A percentile compares a stretch with the other conserved stretches of the same genome.
Evolutionary conservation across 1,140 invertebrate genomes (phyloP).

Genomic region (Drosophila rhopaloa): DNA sequence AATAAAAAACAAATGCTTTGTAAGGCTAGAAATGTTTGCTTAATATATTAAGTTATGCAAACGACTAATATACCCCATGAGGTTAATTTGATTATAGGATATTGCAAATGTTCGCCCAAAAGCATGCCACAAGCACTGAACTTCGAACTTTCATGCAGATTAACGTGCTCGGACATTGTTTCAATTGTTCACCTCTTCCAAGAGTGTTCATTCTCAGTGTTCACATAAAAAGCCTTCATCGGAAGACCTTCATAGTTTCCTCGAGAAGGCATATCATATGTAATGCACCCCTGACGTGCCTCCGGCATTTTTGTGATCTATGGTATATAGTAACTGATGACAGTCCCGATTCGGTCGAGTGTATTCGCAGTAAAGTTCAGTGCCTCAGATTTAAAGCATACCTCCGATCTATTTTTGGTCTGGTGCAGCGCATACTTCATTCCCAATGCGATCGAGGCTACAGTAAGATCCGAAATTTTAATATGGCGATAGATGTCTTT

Average conservation of each 20-base stretch:
- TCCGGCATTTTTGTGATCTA: constrained; percentile 38
- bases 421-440: constrained; percentile 31
- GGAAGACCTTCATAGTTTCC: constrained; percentile 19
- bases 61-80: constrained; percentile 10
- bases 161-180: neutral
- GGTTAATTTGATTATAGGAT: constrained; percentile 3
- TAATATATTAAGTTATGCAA: neutral
- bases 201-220: constrained; percentile 8
- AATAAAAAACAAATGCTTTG: neutral
- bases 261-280: constrained; percentile 22
- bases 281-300: constrained; percentile 41
- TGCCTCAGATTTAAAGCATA: constrained; percentile 39
- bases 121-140: constrained; percentile 43
- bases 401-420: constrained; percentile 23
- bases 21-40: neutral
- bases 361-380: constrained; percentile 37
- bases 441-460: constrained; percentile 28
- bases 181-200: constrained; percentile 41
- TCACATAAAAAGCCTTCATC: constrained; percentile 12
- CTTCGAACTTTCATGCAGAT: constrained; percentile 31
- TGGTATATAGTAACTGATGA: neutral
- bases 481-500: constrained; percentile 5
- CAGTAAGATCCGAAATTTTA: constrained; percentile 13
- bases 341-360: constrained; percentile 19
- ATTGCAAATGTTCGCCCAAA: constrained; percentile 42